Evolutionary conservation across 1,140 invertebrate genomes (phyloP).

Genomic region (Goniozus legneri): DNA sequence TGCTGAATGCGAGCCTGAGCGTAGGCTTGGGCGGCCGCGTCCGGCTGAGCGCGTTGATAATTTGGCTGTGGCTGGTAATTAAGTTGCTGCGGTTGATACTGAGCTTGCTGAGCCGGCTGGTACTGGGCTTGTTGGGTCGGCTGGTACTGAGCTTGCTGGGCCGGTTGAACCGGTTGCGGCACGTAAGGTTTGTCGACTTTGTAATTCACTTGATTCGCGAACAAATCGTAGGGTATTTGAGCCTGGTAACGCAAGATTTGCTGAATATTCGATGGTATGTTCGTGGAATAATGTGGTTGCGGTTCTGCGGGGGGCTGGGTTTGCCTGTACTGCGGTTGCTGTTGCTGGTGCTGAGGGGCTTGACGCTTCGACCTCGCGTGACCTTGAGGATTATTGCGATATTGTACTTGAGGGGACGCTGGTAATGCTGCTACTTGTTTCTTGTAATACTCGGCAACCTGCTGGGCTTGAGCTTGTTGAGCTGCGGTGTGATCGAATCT

Average conservation of each 20-base stretch:
- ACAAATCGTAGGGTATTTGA: constrained; percentile 46
- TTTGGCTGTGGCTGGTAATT: constrained; percentile 7
- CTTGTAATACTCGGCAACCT: constrained; percentile 29
- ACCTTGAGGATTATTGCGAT: not conserved
- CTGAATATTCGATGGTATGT: constrained; percentile 36
- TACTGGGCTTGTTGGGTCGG: constrained; percentile 2
- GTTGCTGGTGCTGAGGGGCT: constrained; percentile 11
- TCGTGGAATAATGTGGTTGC: constrained; percentile 42
- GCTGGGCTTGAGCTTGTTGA: constrained; percentile 26
- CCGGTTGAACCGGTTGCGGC: constrained; percentile 32
- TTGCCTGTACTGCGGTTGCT: constrained; percentile 12
- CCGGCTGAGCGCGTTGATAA: constrained; percentile 11
- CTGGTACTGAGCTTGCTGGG: constrained; percentile 8
- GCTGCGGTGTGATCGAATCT: constrained; percentile 34
- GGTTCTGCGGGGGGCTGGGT: constrained; percentile 33
- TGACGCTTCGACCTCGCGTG: constrained; percentile 18
- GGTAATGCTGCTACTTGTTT: constrained; percentile 21
- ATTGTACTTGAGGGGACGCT: not conserved
- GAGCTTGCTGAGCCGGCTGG: constrained; percentile 10
- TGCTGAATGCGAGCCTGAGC: constrained; percentile 5
- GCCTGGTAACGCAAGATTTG: constrained; percentile 43
- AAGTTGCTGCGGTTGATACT: constrained; percentile 22
- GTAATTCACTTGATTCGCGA: constrained; percentile 42
- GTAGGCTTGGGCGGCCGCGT: not conserved
- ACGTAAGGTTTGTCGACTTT: constrained; percentile 41